These are phyloP conservation scores for Drosophila testacea DNA, from an alignment of 2,888 invertebrate species.

Conservation along the genomic window DNA sequence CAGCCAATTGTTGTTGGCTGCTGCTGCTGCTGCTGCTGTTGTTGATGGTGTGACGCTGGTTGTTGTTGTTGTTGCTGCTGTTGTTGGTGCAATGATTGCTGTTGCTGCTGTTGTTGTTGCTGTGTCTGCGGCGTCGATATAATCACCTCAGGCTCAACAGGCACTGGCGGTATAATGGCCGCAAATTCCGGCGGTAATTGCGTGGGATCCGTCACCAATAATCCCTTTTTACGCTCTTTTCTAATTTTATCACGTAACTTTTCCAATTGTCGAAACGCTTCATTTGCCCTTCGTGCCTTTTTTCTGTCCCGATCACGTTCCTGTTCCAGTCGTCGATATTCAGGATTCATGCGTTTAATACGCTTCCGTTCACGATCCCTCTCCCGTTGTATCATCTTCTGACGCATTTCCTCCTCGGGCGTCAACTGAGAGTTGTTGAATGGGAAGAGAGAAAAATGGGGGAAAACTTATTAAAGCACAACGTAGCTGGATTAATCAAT, in stretches of 20 bases:
- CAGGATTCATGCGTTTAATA: constrained; percentile 83
- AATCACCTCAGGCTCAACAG: constrained; percentile 82
- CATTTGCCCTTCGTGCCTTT: constrained; percentile 82
- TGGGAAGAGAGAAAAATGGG: constrained; percentile 13
- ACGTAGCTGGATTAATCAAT: constrained; percentile 44
- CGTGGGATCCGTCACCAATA: constrained; percentile 78
- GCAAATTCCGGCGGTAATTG: constrained; percentile 79
- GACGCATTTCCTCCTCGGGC: constrained; percentile 83
- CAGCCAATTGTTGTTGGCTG: constrained; percentile 47
- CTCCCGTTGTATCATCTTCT: constrained; percentile 83
- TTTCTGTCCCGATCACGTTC: constrained; percentile 84
- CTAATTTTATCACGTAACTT: constrained; percentile 84
- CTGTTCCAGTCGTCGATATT: constrained; percentile 82
- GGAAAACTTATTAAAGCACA: constrained; percentile 70
- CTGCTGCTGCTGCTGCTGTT: constrained; percentile 50
- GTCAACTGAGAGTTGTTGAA: constrained; percentile 73
- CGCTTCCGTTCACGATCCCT: constrained; percentile 83
- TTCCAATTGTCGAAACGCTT: constrained; percentile 82
- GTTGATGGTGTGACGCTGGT: constrained; percentile 60
- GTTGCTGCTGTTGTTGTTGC: constrained; percentile 58
- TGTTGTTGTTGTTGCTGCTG: constrained; percentile 57
- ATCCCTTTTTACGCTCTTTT: constrained; percentile 83
- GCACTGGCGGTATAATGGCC: constrained; percentile 75
- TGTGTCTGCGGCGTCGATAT: constrained; percentile 66
- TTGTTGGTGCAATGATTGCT: constrained; percentile 48